Base-by-base conservation (phyloP, 2,797 vertebrate species). In the Labroides dimidiatus region DNA sequence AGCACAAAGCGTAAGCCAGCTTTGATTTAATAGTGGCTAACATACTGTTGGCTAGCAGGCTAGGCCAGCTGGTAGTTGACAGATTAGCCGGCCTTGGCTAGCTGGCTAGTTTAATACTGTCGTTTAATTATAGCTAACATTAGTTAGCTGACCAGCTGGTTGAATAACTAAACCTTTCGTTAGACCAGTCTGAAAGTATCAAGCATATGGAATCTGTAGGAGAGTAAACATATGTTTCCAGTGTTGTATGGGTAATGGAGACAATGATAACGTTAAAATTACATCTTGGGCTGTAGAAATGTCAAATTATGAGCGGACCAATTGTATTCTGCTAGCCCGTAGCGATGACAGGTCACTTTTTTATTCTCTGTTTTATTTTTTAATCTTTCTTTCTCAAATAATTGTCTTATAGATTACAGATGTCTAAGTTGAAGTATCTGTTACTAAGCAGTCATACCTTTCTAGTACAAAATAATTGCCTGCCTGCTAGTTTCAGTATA, bases 11-110 rank as follows among this genome's bases (percentile, higher is more conserved):
- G 30, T 33, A 33, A 33, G 8, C 65, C 78, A 77, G 75, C 68
- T 81, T 81, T 84, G 70, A 75, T 77, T 76, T 58, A 65, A 54
- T 48, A 9, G 60, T 58, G 64, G 82, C 79, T 86, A 85, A 54
- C 73, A 41, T 27, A 59, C 64, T 49, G 64, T 59, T 61, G 51
- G 75, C 75, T 87, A 89, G 53, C 75, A 70, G 71, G 79, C 88
- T 85, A 83, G 86, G 88, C 83, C 81, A 86, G 84, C 84, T 87
- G 86, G 75, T 62, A 56, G 78, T 55, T 85, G 81, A 87, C 85
- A 91, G 88, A 86, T 89, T 90, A 92, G 89, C 87, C 72, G 86
- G 86, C 86, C 85, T 85, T 37, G 72, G 90, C 77, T 89, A 89
- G 75, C 75, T 68, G 64, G 77, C 69, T 86, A 77, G 63, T 77